A percentile compares a stretch with the other conserved stretches of the same genome.
Evolutionary conservation across 2,797 vertebrate species (phyloP).

Genomic region (Gobio occitaniae): DNA sequence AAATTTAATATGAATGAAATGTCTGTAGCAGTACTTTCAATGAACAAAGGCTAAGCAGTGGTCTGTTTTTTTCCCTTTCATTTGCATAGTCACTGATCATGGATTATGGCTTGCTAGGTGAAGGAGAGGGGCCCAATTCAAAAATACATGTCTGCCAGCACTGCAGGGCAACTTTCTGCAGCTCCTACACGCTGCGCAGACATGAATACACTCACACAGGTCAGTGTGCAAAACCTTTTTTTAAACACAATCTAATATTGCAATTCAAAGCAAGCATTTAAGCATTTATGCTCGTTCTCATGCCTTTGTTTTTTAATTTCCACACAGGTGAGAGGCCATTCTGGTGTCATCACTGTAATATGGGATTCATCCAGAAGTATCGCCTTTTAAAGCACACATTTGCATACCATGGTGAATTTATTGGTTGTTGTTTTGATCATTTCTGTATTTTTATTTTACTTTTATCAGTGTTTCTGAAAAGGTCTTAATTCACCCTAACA

Average conservation of each 20-base stretch:
- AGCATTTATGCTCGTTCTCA: background rate
- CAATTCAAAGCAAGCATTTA: background rate
- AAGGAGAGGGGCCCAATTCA: constrained; percentile 17
- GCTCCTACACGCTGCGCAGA: constrained; percentile 47
- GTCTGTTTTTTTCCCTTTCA: background rate
- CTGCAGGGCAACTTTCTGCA: constrained; percentile 49
- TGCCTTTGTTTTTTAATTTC: background rate
- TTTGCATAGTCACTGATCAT: constrained; percentile 13
- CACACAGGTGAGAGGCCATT: constrained; percentile 50
- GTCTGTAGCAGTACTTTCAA: background rate
- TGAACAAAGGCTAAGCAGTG: background rate
- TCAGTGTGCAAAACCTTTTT: background rate
- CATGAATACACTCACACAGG: constrained; percentile 56
- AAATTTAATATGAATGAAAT: background rate
- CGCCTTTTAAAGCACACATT: constrained; percentile 52
- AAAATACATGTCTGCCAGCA: constrained; percentile 46
- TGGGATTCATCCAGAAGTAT: constrained; percentile 57
- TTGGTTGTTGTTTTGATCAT: background rate
- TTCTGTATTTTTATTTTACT: background rate
- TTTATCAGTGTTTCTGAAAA: background rate
- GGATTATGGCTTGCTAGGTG: background rate
- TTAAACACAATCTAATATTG: background rate
- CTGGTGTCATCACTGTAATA: constrained; percentile 52
- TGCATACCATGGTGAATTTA: constrained; percentile 47
- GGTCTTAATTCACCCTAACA: background rate